Evolutionary conservation across 2,113 vertebrate species (phyloP).

Genomic region (Notarius quadriscutis): DNA sequence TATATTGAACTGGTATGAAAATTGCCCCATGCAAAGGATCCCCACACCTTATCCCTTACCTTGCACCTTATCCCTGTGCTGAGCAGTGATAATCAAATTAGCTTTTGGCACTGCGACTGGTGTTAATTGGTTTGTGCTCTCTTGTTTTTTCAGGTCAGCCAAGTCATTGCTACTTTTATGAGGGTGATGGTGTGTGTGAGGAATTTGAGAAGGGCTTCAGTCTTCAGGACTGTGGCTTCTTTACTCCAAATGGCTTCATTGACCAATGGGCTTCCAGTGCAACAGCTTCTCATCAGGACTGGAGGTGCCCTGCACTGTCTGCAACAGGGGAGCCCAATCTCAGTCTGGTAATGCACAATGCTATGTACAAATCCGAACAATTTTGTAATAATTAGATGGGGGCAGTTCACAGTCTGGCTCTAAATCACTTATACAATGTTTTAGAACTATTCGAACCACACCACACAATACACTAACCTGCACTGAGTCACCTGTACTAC

Average conservation of each 20-base stretch:
- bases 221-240: slow-evolving; percentile 82
- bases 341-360: slow-evolving; percentile 71
- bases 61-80: neutral
- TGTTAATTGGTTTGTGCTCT: slow-evolving; percentile 59
- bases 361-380: neutral
- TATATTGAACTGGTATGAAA: slow-evolving; percentile 21
- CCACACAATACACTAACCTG: neutral
- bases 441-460: neutral
- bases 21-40: neutral
- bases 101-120: slow-evolving; percentile 20
- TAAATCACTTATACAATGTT: neutral
- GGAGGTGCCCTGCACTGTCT: slow-evolving; percentile 76
- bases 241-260: slow-evolving; percentile 79
- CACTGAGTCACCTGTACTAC: neutral
- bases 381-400: neutral
- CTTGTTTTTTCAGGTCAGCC: slow-evolving; percentile 81
- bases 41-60: neutral
- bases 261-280: slow-evolving; percentile 88
- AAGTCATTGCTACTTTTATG: slow-evolving; percentile 85
- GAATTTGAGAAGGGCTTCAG: slow-evolving; percentile 82
- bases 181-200: slow-evolving; percentile 86
- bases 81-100: neutral
- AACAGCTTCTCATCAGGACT: slow-evolving; percentile 79
- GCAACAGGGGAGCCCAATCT: slow-evolving; percentile 82
- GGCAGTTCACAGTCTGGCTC: neutral